These are phyloP conservation scores for Poecile montanus DNA, from an alignment of 2,797 vertebrate species.

Conservation along the genomic window DNA sequence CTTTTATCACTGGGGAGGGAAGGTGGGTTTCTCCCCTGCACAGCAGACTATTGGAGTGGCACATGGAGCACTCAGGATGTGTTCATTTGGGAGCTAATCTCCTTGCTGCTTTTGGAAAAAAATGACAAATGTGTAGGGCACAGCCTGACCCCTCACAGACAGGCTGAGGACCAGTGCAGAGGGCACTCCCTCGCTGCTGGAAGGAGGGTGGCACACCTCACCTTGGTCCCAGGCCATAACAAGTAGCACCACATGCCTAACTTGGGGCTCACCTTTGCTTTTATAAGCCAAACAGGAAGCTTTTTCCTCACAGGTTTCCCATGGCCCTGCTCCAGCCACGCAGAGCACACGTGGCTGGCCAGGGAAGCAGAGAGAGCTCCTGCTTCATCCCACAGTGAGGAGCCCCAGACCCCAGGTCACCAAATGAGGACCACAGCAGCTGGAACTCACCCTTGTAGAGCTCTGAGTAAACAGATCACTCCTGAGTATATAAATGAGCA, in stretches of 20 bases:
- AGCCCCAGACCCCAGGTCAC: not conserved
- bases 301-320: not conserved
- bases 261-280: not conserved
- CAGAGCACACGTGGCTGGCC: accelerated
- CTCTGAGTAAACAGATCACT: not conserved
- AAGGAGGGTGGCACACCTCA: not conserved
- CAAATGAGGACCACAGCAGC: not conserved
- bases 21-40: not conserved
- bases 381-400: not conserved
- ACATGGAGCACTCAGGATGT: not conserved
- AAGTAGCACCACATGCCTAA: not conserved
- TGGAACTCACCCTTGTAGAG: not conserved
- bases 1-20: accelerated
- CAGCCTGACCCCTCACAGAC: not conserved
- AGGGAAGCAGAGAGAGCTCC: not conserved
- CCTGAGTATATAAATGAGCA: accelerated
- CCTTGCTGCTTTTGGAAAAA: not conserved
- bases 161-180: accelerated
- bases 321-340: not conserved
- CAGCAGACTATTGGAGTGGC: not conserved
- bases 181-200: not conserved
- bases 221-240: not conserved
- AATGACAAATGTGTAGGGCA: not conserved
- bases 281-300: not conserved
- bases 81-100: not conserved